Evolutionary conservation across 2,888 invertebrate species (phyloP), one percentile per base, ranked within the genome.

Genomic region (Cheilosia grossa): DNA sequence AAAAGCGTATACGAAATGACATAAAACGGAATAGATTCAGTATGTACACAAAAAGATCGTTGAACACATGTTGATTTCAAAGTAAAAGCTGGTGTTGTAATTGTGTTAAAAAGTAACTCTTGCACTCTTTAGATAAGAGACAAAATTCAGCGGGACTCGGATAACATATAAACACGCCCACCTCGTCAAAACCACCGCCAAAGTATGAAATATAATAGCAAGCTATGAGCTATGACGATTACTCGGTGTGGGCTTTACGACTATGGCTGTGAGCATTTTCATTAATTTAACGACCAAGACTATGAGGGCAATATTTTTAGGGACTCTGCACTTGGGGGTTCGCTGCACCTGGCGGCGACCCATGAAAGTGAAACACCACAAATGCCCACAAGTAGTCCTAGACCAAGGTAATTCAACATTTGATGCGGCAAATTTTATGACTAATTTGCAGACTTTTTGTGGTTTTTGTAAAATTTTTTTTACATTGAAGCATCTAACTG

Each of bases 211-310:
- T n/a, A 37, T 51, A 24, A 49, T 51, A 42, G 58, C 74, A 33
- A 49, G 53, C 67, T 24, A 61, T 63, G 30, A 30, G 56, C 53
- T 69, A 59, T 63, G 47, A 53, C 54, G 21, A 21, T 42, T 10
- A 47, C 54, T 42, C 9, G 63, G 56, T 49, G 54, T 30, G 40
- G 40, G 49, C 67, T 69, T 75, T 51, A 51, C 15, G 51, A 51
- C 24, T 81, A 81, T 63, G 81, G 63, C 47, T 54, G 17, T 53
- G 47, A 54, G 24, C 67, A 75, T 75, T 74, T 56, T 63, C 63
- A 75, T 81, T 74, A 75, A 61, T 54, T 75, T 69, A 69, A 17
- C 33, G 17, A 17, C 42, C 7, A 42, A 13, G 13, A 19, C 40
- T n/a, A 27, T 53, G 4, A 24, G 13, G 21, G 9, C 24, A 15